Conservation (phyloP, 2,113 vertebrate species). For the Hemiprocne comata region DNA sequence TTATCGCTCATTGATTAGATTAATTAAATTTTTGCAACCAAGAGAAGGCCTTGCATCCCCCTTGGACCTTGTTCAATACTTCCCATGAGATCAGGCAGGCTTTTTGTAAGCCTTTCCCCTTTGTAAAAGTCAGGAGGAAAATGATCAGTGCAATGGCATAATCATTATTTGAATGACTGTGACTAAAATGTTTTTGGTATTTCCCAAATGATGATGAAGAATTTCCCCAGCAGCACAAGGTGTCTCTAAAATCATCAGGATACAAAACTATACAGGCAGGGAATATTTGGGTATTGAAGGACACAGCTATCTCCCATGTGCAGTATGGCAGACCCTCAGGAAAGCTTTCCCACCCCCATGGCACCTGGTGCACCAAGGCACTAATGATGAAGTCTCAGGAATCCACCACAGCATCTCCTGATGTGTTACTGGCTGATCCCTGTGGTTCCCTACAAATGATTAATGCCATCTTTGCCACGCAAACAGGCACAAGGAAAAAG, state of each 20-base stretch:
- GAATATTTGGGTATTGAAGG: not conserved
- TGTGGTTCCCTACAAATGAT: not conserved
- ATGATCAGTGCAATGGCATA: not conserved
- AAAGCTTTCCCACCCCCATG: not conserved
- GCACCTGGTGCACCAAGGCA: not conserved
- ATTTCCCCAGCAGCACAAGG: not conserved
- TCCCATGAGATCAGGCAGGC: not conserved
- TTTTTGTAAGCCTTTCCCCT: not conserved
- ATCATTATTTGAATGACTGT: not conserved
- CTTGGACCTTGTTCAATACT: not conserved
- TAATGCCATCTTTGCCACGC: not conserved
- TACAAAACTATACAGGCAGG: not conserved
- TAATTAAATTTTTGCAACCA: not conserved
- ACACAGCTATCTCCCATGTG: not conserved
- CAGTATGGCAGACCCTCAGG: not conserved
- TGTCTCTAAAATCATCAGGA: not conserved
- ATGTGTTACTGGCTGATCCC: not conserved
- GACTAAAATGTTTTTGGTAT: not conserved
- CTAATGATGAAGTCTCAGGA: not conserved
- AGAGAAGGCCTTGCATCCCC: not conserved
- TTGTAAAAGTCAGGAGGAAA: not conserved
- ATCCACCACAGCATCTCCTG: not conserved
- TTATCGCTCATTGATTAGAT: not conserved
- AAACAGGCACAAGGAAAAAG: not conserved
- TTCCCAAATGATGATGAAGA: not conserved